A percentile compares a stretch with the other conserved stretches of the same genome.
Conservation (phyloP, 2,113 vertebrate species). For the Talpa occidentalis region DNA sequence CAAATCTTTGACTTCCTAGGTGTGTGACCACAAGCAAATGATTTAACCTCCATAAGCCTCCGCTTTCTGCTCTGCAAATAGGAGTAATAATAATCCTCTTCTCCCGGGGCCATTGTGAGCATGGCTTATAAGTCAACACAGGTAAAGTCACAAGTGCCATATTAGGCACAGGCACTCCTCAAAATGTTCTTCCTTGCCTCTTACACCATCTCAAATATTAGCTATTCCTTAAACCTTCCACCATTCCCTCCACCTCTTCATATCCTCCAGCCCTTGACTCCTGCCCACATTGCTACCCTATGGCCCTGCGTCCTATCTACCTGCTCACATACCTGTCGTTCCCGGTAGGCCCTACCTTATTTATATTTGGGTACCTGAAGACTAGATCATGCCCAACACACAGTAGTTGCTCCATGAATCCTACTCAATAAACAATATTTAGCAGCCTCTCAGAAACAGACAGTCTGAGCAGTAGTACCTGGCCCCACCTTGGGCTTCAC, state of each 20-base stretch:
- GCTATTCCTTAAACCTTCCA: neutral
- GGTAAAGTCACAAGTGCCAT: neutral
- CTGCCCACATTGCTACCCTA: neutral
- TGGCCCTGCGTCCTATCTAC: neutral
- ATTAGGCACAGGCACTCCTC: neutral
- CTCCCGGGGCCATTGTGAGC: neutral
- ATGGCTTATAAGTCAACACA: neutral
- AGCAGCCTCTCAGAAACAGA: conserved; percentile 10
- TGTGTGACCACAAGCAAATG: neutral
- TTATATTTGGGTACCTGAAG: neutral
- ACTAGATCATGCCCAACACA: neutral
- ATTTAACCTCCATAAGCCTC: neutral
- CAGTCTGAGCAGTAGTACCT: neutral
- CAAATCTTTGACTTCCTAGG: neutral
- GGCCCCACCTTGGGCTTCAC: conserved; percentile 39
- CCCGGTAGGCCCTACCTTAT: neutral
- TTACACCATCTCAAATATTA: conserved; percentile 38
- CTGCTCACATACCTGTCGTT: neutral
- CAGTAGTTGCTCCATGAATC: neutral
- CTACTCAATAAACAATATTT: neutral
- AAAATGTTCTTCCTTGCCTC: neutral
- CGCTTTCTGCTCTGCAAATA: conserved; percentile 3
- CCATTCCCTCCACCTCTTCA: neutral
- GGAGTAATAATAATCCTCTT: neutral
- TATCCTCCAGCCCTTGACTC: neutral